Evolutionary conservation across 1,140 invertebrate genomes (phyloP).

Genomic region (Drosophila santomea): DNA sequence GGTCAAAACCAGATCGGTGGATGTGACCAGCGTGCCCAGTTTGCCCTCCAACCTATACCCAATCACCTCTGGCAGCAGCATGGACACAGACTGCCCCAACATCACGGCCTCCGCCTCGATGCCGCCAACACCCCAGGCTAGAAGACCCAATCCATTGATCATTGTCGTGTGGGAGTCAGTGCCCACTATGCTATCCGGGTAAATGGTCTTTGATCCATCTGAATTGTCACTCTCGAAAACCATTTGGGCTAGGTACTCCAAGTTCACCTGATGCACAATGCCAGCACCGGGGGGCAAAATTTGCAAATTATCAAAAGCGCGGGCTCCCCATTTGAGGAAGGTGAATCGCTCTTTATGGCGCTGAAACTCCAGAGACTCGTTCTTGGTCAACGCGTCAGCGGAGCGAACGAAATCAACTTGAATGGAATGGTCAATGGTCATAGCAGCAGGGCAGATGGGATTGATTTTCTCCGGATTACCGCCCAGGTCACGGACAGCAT

Average conservation of each 20-base stretch:
- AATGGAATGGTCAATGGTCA: constrained; percentile 99
- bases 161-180: constrained; percentile 99
- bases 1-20: constrained; percentile 98
- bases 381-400: constrained; percentile 94
- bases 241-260: constrained; percentile 97
- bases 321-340: constrained; percentile 99
- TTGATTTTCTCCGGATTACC: constrained; percentile 97
- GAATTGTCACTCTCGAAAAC: constrained; percentile 90
- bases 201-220: constrained; percentile 86
- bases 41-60: constrained; percentile 95
- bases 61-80: constrained; percentile 97
- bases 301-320: constrained; percentile 97
- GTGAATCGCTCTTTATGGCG: constrained; percentile 98
- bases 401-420: constrained; percentile 98
- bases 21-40: constrained; percentile 94
- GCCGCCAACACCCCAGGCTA: constrained; percentile 90
- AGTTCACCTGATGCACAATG: constrained; percentile 99
- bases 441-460: constrained; percentile 97
- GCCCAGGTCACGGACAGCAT: constrained; percentile 94
- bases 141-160: constrained; percentile 96
- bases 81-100: constrained; percentile 97
- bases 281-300: constrained; percentile 99
- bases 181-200: constrained; percentile 98
- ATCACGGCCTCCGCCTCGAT: constrained; percentile 96
- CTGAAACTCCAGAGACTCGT: constrained; percentile 98